A percentile compares a stretch with the other conserved stretches of the same genome.
phyloP scores from a whole-genome alignment of 1,140 invertebrate species.

The Monomorium pharaonis region DNA sequence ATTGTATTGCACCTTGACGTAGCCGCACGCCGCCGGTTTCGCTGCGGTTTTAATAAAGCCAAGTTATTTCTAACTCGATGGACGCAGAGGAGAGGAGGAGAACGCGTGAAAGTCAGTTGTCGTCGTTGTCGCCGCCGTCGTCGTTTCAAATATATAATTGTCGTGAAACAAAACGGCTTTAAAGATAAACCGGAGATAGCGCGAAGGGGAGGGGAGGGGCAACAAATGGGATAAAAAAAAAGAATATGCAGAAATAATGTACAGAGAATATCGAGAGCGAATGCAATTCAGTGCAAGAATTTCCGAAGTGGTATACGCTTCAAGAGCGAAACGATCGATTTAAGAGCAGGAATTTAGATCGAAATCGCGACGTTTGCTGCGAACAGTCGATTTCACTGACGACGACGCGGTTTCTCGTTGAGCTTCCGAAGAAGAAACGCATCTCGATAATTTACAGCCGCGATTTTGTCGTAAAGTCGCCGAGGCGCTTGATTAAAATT shows the following conservation, averaged over 20 bases:
- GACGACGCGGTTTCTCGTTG: neutral
- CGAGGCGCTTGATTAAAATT: slow-evolving; percentile 4
- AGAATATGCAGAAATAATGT: neutral
- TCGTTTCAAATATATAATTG: neutral
- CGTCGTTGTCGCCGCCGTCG: no score
- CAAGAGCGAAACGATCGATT: neutral
- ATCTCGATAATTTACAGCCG: neutral
- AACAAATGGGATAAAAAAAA: neutral
- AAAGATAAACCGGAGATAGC: neutral
- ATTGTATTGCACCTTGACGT: slow-evolving; percentile 23
- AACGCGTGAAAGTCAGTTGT: neutral
- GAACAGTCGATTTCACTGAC: neutral
- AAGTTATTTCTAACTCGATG: slow-evolving; percentile 1
- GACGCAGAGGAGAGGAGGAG: neutral
- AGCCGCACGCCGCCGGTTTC: neutral
- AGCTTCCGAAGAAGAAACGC: neutral
- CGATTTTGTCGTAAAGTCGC: neutral
- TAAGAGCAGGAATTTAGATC: neutral
- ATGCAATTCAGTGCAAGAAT: neutral
- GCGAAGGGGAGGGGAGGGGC: no score
- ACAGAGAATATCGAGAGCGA: neutral
- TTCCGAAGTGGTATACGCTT: neutral
- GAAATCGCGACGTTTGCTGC: neutral
- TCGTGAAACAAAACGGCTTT: neutral
- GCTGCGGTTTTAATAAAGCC: slow-evolving; percentile 1